These are phyloP conservation scores for Aphelenchoides besseyi DNA, from an alignment of 1,140 invertebrate genomes.

Conservation along the genomic window DNA sequence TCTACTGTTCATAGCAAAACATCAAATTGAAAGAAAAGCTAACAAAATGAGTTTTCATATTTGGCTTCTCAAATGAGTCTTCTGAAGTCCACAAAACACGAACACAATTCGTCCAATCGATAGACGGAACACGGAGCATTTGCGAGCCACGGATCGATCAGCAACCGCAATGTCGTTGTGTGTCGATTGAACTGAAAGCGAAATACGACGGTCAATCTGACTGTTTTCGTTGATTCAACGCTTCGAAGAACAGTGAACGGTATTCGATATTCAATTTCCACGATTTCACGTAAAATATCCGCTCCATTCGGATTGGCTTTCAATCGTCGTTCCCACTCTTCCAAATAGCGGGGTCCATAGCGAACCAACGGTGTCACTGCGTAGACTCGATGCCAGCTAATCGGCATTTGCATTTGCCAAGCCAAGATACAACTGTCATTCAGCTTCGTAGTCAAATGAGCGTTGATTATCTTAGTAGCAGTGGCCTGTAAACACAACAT, in stretches of 20 bases:
- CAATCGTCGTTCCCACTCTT: neutral
- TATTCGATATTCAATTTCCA: neutral
- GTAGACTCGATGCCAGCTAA: neutral
- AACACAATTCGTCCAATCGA: neutral
- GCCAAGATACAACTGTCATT: neutral
- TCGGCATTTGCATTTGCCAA: neutral
- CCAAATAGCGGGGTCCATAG: neutral
- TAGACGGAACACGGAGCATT: conserved; percentile 1
- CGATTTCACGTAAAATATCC: neutral
- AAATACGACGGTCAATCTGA: neutral
- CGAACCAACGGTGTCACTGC: conserved; percentile 2
- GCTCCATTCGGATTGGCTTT: neutral
- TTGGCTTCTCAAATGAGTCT: neutral
- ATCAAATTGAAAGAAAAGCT: no score
- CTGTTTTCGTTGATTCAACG: neutral
- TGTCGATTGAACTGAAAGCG: neutral
- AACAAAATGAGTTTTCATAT: no score
- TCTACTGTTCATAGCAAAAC: no score
- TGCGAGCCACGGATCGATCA: neutral
- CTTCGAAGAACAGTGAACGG: neutral
- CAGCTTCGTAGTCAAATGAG: neutral
- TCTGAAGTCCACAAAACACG: neutral
- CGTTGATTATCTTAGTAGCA: neutral
- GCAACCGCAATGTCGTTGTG: neutral
- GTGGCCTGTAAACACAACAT: neutral